Evolutionary conservation across 2,797 vertebrate genomes (phyloP).

Genomic region (Macrochelys suwanniensis): DNA sequence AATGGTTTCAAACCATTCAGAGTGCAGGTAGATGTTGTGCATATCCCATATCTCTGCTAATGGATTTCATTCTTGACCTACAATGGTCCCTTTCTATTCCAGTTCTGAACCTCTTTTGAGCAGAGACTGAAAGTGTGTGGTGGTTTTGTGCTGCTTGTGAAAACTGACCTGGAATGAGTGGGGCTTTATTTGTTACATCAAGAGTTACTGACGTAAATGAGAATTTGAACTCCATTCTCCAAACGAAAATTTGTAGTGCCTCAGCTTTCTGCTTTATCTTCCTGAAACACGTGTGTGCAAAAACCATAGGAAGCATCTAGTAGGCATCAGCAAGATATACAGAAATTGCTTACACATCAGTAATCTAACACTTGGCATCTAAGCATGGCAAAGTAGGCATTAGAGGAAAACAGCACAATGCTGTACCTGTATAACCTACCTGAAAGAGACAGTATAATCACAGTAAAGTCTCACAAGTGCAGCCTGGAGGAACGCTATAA

Average conservation of each 20-base stretch:
- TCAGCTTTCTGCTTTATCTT: not conserved
- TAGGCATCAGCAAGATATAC: not conserved
- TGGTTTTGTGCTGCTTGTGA: not conserved
- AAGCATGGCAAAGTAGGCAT: not conserved
- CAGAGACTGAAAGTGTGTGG: accelerated
- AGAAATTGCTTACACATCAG: constrained; percentile 18
- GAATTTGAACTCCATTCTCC: not conserved
- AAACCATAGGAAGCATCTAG: not conserved
- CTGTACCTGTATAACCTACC: constrained; percentile 62
- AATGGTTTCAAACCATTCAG: not conserved
- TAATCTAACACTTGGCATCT: not conserved
- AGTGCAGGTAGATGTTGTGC: not conserved
- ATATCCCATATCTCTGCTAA: not conserved
- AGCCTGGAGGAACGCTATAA: constrained; percentile 79
- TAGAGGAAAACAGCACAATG: constrained; percentile 5
- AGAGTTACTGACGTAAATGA: not conserved
- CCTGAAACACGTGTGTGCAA: not conserved
- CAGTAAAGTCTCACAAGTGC: constrained; percentile 80
- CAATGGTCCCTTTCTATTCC: not conserved
- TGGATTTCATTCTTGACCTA: not conserved
- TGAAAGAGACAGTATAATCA: constrained; percentile 85
- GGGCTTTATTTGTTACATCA: not conserved
- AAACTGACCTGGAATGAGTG: not conserved
- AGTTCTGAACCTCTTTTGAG: not conserved
- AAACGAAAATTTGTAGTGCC: not conserved